These are phyloP conservation scores for Martes flavigula DNA, from an alignment of 2,797 vertebrate species.

Conservation along the genomic window DNA sequence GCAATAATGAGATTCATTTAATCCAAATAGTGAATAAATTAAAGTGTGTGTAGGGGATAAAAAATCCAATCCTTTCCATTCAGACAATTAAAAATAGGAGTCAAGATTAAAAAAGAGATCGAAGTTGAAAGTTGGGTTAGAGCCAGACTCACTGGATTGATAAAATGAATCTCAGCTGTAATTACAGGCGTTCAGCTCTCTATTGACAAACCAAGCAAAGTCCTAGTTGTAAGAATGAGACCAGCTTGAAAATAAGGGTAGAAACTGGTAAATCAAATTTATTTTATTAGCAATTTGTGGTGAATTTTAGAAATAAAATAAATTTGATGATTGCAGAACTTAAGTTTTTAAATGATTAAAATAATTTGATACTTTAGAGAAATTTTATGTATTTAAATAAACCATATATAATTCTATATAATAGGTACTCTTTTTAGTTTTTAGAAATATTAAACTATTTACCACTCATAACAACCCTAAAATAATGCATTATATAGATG, in stretches of 20 bases:
- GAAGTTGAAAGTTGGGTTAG: not conserved
- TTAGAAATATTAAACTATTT: not conserved
- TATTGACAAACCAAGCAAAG: not conserved
- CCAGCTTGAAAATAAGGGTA: not conserved
- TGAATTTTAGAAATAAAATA: not conserved
- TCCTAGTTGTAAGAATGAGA: not conserved
- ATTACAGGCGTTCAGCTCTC: not conserved
- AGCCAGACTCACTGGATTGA: not conserved
- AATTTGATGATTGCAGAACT: too few species aligned
- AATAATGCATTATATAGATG: not conserved
- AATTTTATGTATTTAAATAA: not conserved
- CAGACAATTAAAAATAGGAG: not conserved
- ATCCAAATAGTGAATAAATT: not conserved
- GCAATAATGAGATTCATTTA: not conserved
- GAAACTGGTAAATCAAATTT: not conserved
- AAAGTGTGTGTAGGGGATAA: not conserved
- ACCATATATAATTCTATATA: not conserved
- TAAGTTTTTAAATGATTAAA: not conserved
- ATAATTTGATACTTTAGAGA: not conserved
- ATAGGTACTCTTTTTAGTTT: not conserved
- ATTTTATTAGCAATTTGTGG: not conserved
- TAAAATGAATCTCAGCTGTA: not conserved
- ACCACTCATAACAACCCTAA: not conserved
- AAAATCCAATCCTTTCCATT: not conserved
- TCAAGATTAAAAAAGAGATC: not conserved